Evolutionary conservation across 2,113 vertebrate genomes (phyloP).

Genomic region (Sterna hirundo): DNA sequence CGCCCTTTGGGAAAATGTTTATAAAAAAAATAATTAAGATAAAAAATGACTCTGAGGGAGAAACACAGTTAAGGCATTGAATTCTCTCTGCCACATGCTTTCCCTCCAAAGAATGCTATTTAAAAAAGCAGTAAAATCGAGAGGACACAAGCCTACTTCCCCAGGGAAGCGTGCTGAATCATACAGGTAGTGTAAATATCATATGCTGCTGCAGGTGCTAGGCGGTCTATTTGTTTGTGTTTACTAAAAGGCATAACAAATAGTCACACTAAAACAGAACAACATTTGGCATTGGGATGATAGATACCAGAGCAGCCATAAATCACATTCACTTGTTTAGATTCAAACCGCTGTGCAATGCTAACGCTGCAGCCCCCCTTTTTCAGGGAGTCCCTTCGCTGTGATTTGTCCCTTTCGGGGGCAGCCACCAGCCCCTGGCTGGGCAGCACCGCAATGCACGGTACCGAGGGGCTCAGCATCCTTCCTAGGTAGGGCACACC

Average conservation of each 20-base stretch:
- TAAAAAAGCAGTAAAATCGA: constrained; percentile 57
- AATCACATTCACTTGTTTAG: neutral
- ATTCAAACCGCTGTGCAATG: neutral
- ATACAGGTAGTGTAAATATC: constrained; percentile 75
- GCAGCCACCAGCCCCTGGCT: neutral
- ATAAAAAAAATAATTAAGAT: neutral
- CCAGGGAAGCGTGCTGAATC: constrained; percentile 63
- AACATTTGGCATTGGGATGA: constrained; percentile 47
- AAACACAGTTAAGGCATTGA: neutral
- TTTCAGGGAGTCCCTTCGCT: neutral
- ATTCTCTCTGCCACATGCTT: neutral
- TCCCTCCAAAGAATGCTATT: constrained; percentile 5
- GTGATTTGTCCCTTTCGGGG: neutral
- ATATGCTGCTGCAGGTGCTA: constrained; percentile 73
- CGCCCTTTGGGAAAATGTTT: neutral
- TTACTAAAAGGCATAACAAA: constrained; percentile 74
- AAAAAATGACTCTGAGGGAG: neutral
- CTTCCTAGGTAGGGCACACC: neutral
- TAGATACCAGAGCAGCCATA: neutral
- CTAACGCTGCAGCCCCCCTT: neutral
- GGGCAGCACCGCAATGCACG: fast-evolving
- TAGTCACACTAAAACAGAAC: constrained; percentile 68
- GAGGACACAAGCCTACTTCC: constrained; percentile 70
- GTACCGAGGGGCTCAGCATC: neutral
- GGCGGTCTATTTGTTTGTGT: constrained; percentile 71